Conservation (phyloP, 2,113 vertebrate genomes). For the Eupsittula cactorum region DNA sequence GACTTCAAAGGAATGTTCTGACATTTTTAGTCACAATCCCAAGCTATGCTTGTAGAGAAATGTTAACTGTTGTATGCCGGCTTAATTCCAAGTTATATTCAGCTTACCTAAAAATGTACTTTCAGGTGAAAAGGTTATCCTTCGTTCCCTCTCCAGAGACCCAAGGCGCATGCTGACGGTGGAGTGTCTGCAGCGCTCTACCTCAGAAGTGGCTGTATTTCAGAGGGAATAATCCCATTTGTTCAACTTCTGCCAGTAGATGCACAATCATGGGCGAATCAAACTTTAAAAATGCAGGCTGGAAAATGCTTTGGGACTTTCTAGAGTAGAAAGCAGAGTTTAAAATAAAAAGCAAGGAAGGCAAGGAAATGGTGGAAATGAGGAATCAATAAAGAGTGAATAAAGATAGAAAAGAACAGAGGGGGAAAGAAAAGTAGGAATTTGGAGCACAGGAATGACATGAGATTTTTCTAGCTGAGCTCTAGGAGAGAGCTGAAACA, state of each 20-base stretch:
- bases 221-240: slow-evolving; percentile 39
- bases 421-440: not conserved
- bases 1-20: not conserved
- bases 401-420: not conserved
- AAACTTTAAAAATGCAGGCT: slow-evolving; percentile 2
- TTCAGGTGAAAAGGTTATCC: slow-evolving; percentile 42
- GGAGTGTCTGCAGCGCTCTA: not conserved
- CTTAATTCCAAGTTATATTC: slow-evolving; percentile 14
- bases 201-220: slow-evolving; percentile 36
- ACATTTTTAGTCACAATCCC: slow-evolving; percentile 11
- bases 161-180: not conserved
- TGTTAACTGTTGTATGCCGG: not conserved
- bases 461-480: slow-evolving; percentile 12
- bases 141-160: slow-evolving; percentile 11
- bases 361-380: not conserved
- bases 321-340: slow-evolving; percentile 6
- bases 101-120: slow-evolving; percentile 11
- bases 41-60: not conserved
- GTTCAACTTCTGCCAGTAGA: slow-evolving; percentile 12
- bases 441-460: not conserved
- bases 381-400: not conserved
- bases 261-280: not conserved
- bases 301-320: slow-evolving; percentile 38
- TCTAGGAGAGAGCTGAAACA: not conserved
- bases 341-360: not conserved